These are phyloP conservation scores for Morpho helenor DNA, from an alignment of 2,888 invertebrate species.

Conservation along the genomic window DNA sequence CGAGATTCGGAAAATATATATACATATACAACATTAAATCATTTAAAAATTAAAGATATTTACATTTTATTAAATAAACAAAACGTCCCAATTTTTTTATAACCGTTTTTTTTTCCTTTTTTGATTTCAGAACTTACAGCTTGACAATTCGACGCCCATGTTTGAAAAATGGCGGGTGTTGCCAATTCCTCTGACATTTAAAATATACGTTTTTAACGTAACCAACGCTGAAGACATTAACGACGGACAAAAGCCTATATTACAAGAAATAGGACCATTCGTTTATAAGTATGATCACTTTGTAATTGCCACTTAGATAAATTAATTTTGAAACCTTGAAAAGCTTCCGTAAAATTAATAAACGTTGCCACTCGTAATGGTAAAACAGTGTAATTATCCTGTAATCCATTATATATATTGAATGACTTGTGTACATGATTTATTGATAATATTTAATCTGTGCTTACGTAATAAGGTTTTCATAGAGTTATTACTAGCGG, in stretches of 20 bases:
- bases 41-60: too few relatives aligned
- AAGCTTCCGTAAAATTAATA: too few relatives aligned
- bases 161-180: slow-evolving; percentile 80
- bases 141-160: slow-evolving; percentile 75
- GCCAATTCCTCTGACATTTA: slow-evolving; percentile 77
- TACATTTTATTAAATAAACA: too few relatives aligned
- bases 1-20: too few relatives aligned
- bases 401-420: too few relatives aligned
- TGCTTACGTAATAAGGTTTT: neutral
- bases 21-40: too few relatives aligned
- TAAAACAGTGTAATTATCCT: too few relatives aligned
- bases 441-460: neutral
- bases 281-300: slow-evolving; percentile 77
- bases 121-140: slow-evolving; percentile 67
- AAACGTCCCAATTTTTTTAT: neutral
- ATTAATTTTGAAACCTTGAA: too few relatives aligned
- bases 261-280: slow-evolving; percentile 81
- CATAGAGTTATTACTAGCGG: too few relatives aligned
- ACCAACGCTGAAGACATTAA: slow-evolving; percentile 78
- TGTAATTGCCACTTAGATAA: too few relatives aligned
- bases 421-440: too few relatives aligned
- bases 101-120: slow-evolving; percentile 2
- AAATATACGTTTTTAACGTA: slow-evolving; percentile 79
- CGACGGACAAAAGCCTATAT: slow-evolving; percentile 70
- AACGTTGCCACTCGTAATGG: too few relatives aligned